phyloP scores from a whole-genome alignment of 2,888 invertebrate species.

The Philereme vetulata region DNA sequence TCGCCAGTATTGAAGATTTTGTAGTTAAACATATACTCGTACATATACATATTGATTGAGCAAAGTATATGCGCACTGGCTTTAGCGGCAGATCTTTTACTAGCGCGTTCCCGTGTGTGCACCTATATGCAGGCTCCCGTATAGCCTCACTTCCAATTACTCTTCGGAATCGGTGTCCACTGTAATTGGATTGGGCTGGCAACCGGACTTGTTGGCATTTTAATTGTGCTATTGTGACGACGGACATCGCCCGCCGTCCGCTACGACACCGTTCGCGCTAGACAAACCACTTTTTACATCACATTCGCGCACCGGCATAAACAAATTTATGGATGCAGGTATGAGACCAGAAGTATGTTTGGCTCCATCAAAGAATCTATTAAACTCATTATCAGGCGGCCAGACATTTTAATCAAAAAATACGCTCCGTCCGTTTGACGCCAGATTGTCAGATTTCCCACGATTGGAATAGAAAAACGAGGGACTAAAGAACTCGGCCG shows the following conservation, averaged over 20 bases:
- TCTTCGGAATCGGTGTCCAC: conserved; percentile 81
- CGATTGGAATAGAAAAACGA: conserved; percentile 52
- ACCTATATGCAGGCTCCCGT: conserved; percentile 63
- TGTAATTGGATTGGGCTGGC: conserved; percentile 83
- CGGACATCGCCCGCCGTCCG: conserved; percentile 68
- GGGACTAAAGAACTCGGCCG: conserved; percentile 62
- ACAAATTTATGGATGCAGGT: conserved; percentile 13
- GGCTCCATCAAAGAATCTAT: conserved; percentile 24
- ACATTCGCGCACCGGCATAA: conserved; percentile 36
- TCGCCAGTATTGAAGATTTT: too few species aligned
- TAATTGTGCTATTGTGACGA: conserved; percentile 84
- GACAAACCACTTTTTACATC: conserved; percentile 71
- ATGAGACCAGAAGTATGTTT: conserved; percentile 2
- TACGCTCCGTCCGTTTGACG: conserved; percentile 26
- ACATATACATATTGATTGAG: neutral
- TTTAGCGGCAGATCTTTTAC: conserved; percentile 39
- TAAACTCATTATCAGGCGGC: conserved; percentile 28
- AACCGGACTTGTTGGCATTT: conserved; percentile 83
- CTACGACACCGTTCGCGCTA: conserved; percentile 63
- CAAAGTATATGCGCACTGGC: conserved; percentile 5
- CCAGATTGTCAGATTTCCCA: conserved; percentile 55
- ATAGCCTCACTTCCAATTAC: conserved; percentile 78
- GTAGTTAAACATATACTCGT: too few species aligned
- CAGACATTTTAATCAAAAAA: conserved; percentile 24
- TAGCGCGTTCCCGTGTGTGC: conserved; percentile 61